Evolutionary conservation across 1,140 invertebrate genomes (phyloP).

Genomic region (Musca domestica): DNA sequence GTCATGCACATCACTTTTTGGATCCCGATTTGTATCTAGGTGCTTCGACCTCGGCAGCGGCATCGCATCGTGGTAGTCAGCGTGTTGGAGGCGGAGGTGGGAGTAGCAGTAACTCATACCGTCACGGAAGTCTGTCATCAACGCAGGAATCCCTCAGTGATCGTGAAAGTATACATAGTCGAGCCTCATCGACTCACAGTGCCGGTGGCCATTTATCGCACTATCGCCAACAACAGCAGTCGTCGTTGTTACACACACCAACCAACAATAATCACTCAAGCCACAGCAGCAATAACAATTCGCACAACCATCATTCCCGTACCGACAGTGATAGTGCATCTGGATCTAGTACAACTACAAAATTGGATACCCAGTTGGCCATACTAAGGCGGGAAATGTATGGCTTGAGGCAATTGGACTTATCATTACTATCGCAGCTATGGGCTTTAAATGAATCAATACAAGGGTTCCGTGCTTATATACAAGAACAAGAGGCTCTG

Average conservation of each 20-base stretch:
- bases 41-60: slow-evolving; percentile 41
- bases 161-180: slow-evolving; percentile 47
- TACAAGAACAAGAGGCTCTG: slow-evolving; percentile 67
- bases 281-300: slow-evolving; percentile 13
- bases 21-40: slow-evolving; percentile 42
- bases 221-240: neutral
- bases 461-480: slow-evolving; percentile 75
- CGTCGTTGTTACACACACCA: slow-evolving; percentile 12
- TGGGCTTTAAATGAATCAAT: slow-evolving; percentile 87
- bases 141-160: slow-evolving; percentile 49
- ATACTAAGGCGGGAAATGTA: slow-evolving; percentile 84
- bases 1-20: slow-evolving; percentile 24
- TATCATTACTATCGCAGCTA: slow-evolving; percentile 80
- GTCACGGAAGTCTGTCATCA: slow-evolving; percentile 42
- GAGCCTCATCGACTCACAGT: slow-evolving; percentile 48
- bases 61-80: neutral
- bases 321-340: slow-evolving; percentile 6
- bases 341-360: slow-evolving; percentile 62
- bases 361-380: slow-evolving; percentile 75
- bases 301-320: neutral
- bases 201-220: slow-evolving; percentile 24
- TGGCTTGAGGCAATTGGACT: slow-evolving; percentile 76
- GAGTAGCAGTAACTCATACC: slow-evolving; percentile 34
- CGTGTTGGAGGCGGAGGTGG: slow-evolving; percentile 6
- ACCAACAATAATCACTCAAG: slow-evolving; percentile 23